phyloP scores from a whole-genome alignment of 2,888 invertebrate species.

The Drosophila borborema region DNA sequence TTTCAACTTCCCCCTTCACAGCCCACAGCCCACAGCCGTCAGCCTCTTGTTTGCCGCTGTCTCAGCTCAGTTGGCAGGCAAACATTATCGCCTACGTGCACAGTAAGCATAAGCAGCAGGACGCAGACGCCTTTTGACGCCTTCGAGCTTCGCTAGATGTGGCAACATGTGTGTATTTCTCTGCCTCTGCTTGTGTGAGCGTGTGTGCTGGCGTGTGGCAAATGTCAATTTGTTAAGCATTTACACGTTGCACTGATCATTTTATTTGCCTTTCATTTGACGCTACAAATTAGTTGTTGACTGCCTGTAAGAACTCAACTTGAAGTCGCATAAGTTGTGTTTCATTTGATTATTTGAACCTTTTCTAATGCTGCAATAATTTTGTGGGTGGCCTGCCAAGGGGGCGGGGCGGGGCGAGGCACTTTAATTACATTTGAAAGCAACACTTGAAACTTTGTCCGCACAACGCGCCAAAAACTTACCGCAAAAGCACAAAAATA shows the following conservation, averaged over 20 bases:
- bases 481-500: constrained; percentile 77
- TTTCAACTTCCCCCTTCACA: not conserved
- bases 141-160: constrained; percentile 42
- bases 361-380: constrained; percentile 55
- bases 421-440: constrained; percentile 80
- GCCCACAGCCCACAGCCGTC: not conserved
- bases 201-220: constrained; percentile 42
- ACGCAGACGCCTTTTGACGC: constrained; percentile 49
- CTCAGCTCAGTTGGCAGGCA: constrained; percentile 71
- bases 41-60: constrained; percentile 7
- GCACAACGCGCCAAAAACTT: constrained; percentile 65
- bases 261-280: constrained; percentile 82
- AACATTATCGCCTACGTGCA: constrained; percentile 82
- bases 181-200: constrained; percentile 3
- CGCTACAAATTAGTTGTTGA: constrained; percentile 81
- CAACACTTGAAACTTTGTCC: constrained; percentile 78
- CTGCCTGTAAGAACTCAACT: constrained; percentile 24
- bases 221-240: constrained; percentile 82
- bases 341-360: constrained; percentile 55
- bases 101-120: constrained; percentile 70
- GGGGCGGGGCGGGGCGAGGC: constrained; percentile 20
- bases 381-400: constrained; percentile 7
- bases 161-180: constrained; percentile 23
- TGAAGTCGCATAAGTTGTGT: constrained; percentile 12
- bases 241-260: constrained; percentile 82